phyloP scores from a whole-genome alignment of 2,797 vertebrate genomes.

The Scolopax bukidnonensis region DNA sequence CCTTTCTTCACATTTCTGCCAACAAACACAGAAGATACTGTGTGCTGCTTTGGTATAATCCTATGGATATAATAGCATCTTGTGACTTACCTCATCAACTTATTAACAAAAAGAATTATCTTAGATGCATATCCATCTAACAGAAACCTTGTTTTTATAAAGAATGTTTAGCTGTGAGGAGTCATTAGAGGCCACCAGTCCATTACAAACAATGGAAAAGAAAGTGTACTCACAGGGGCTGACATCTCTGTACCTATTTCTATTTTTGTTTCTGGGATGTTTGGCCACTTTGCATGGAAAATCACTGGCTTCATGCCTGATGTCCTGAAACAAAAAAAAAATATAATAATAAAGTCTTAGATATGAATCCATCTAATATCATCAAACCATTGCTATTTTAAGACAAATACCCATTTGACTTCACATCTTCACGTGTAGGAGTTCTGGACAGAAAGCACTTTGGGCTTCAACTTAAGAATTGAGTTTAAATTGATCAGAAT shows the following conservation, averaged over 20 bases:
- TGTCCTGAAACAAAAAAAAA: conserved; percentile 82
- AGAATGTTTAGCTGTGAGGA: not conserved
- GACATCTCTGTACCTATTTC: conserved; percentile 99
- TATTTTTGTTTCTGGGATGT: conserved; percentile 93
- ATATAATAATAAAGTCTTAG: not conserved
- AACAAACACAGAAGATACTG: not conserved
- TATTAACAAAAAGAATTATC: not conserved
- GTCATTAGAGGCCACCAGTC: not conserved
- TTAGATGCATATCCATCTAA: not conserved
- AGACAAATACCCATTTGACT: not conserved
- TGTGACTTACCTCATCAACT: not conserved
- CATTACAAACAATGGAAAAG: not conserved
- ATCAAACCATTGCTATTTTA: not conserved
- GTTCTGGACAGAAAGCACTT: not conserved
- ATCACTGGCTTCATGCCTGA: conserved; percentile 94
- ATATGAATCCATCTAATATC: not conserved
- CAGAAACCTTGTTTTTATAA: not conserved
- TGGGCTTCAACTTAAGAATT: not conserved
- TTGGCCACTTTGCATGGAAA: conserved; percentile 96
- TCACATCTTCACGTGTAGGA: not conserved
- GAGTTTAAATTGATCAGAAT: not conserved
- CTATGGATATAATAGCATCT: not conserved
- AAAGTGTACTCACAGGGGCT: conserved; percentile 92
- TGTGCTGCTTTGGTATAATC: not conserved
- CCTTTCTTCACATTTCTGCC: not conserved